These are phyloP conservation scores for Acanthosoma haemorrhoidale DNA, from an alignment of 2,888 invertebrate species.

Conservation along the genomic window DNA sequence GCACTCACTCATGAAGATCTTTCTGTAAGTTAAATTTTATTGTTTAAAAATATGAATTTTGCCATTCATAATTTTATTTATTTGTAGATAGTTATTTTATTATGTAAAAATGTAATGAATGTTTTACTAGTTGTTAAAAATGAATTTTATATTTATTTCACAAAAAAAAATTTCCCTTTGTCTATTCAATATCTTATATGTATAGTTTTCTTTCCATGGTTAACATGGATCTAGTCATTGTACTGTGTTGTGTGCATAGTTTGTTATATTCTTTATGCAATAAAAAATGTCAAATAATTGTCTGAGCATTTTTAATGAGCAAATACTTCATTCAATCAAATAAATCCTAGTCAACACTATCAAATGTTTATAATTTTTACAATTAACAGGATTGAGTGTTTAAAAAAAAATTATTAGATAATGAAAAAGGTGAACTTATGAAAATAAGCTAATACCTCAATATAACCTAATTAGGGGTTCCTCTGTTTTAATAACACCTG, in stretches of 20 bases:
- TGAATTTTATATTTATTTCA: slow-evolving; percentile 11
- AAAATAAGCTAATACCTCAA: too few relatives aligned
- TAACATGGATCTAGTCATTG: background rate
- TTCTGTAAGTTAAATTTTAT: background rate
- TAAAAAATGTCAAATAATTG: background rate
- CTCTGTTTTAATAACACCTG: background rate
- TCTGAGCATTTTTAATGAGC: too few relatives aligned
- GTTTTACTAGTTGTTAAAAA: slow-evolving; percentile 2
- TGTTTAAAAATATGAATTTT: background rate
- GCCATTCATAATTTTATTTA: background rate
- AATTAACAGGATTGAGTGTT: too few relatives aligned
- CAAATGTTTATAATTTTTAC: too few relatives aligned
- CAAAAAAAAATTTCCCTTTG: too few relatives aligned
- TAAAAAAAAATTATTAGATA: too few relatives aligned
- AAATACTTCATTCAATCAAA: too few relatives aligned
- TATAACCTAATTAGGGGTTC: background rate
- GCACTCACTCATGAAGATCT: too few relatives aligned
- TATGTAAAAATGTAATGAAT: background rate
- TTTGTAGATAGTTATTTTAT: background rate
- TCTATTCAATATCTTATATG: background rate
- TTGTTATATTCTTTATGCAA: slow-evolving; percentile 1
- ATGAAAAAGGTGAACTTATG: too few relatives aligned
- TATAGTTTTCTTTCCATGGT: background rate
- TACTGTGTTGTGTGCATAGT: slow-evolving; percentile 5
- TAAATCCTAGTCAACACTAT: too few relatives aligned